Evolutionary conservation across 2,888 invertebrate species (phyloP).

Genomic region (Thymelicus sylvestris): DNA sequence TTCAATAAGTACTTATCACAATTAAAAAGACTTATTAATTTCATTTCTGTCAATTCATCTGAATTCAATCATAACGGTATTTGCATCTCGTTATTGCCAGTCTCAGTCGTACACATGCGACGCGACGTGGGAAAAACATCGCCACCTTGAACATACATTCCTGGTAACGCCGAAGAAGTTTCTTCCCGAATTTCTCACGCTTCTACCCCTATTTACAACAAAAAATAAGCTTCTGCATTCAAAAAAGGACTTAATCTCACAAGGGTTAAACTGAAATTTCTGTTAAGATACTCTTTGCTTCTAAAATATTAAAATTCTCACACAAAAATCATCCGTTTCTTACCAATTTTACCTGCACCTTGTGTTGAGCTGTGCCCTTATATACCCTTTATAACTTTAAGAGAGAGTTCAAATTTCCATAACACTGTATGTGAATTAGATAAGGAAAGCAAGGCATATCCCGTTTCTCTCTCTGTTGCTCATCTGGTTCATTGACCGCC

Average conservation of each 20-base stretch:
- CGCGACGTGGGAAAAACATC: slow-evolving; percentile 67
- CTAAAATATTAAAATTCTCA: slow-evolving; percentile 47
- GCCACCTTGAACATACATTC: slow-evolving; percentile 59
- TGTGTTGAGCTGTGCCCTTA: slow-evolving; percentile 28
- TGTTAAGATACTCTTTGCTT: slow-evolving; percentile 38
- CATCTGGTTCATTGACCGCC: slow-evolving; percentile 65
- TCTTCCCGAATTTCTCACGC: slow-evolving; percentile 84
- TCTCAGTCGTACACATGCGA: not conserved
- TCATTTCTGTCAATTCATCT: too few species aligned
- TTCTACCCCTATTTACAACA: slow-evolving; percentile 68
- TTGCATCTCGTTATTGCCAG: not conserved
- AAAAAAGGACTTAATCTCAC: slow-evolving; percentile 45
- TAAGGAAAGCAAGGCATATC: slow-evolving; percentile 58
- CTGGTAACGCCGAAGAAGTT: slow-evolving; percentile 80
- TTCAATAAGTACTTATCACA: too few species aligned
- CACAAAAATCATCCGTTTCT: slow-evolving; percentile 60
- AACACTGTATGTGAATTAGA: slow-evolving; percentile 17
- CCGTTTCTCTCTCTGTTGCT: slow-evolving; percentile 70
- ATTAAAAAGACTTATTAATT: too few species aligned
- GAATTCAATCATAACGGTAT: too few species aligned
- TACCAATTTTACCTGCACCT: slow-evolving; percentile 58
- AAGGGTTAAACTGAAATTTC: slow-evolving; percentile 44
- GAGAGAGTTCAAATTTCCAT: slow-evolving; percentile 42
- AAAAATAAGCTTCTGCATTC: slow-evolving; percentile 52
- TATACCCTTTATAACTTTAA: not conserved